Base-by-base conservation (phyloP, 1,140 invertebrate genomes). In the Rhopalosiphum padi region DNA sequence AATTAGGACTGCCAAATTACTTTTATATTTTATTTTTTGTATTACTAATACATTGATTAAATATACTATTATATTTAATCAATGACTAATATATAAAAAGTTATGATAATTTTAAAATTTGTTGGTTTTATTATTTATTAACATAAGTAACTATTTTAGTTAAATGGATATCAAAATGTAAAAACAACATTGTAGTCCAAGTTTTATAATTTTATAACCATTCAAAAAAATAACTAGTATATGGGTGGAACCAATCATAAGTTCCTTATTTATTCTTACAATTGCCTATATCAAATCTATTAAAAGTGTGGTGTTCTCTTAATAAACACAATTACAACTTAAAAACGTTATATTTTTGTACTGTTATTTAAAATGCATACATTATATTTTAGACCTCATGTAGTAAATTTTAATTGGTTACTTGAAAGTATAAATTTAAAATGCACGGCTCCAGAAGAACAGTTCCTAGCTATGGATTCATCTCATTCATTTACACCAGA, bases 361-460 rank as follows among this genome's bases (percentile, higher is more conserved):
- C 35, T 51, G 22, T 89, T 25, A 23, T 37, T 53, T 89, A 41
- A 37, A 89, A 48, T 18, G 7, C 37, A 53, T 8, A 48, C 5
- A 46, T 41, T n/a, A n/a, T 94, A 94, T 95, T 95, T 94, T 94
- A 97, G 97, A 94, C 96, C 97, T 30, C 96, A 96, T 94, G 95
- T 98, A 86, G 96, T 98, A 3, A 96, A 95, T 82, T 51, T 97
- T 83, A 95, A 96, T 30, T 98, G 98, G 98, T 95, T 98, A 46
- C 94, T 97, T 35, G 96, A 97, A 94, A 97, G 97, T 95, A 96
- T 98, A 4, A 96, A 96, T 94, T 95, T 96, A 0, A 96, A 96
- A 90, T 95, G 95, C 91, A 95, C 96, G 18, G 96, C 97, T 6
- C 95, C 95, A 37, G 97, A 97, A 95, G 95, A 96, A 51, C 94